Percentiles rank a stretch among this genome's conserved stretches.
phyloP scores from a whole-genome alignment of 2,888 invertebrate species.

The Pyrochroa serraticornis region DNA sequence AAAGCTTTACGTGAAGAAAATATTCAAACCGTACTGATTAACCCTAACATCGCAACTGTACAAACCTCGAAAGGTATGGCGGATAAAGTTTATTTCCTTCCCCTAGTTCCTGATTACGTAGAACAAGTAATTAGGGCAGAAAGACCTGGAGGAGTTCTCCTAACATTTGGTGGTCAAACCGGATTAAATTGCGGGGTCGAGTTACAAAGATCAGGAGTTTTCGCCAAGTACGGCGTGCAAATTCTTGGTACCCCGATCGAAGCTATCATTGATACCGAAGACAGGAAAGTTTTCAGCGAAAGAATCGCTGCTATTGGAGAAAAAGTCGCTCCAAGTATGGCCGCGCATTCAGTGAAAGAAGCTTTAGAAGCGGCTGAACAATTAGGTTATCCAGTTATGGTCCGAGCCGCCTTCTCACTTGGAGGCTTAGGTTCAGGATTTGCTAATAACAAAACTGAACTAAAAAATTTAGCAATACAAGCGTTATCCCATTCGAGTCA shows the following conservation, averaged over 20 bases:
- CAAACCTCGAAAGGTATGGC: constrained; percentile 98
- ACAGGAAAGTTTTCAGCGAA: constrained; percentile 93
- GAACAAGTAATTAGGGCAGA: constrained; percentile 97
- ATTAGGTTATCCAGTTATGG: constrained; percentile 96
- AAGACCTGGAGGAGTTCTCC: constrained; percentile 92
- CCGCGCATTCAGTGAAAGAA: constrained; percentile 87
- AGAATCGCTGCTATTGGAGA: constrained; percentile 89
- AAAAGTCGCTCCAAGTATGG: constrained; percentile 92
- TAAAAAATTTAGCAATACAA: constrained; percentile 78
- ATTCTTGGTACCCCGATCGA: constrained; percentile 97
- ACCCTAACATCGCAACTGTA: constrained; percentile 99
- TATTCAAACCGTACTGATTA: constrained; percentile 94
- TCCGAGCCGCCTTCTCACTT: constrained; percentile 95
- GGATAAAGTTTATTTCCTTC: constrained; percentile 97
- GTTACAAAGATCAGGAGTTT: constrained; percentile 80
- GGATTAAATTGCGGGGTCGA: constrained; percentile 98
- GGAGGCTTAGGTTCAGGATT: constrained; percentile 99
- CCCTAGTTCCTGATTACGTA: constrained; percentile 93
- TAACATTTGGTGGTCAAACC: constrained; percentile 99
- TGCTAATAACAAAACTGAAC: constrained; percentile 86
- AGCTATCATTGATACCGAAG: constrained; percentile 96
- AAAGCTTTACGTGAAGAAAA: constrained; percentile 96
- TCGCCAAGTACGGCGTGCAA: constrained; percentile 84
- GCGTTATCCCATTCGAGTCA: constrained; percentile 89
- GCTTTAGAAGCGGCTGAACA: constrained; percentile 85